These are phyloP conservation scores for Acropora yongei DNA, from an alignment of 64 coral and sea anemone genomes.

Conservation along the genomic window DNA sequence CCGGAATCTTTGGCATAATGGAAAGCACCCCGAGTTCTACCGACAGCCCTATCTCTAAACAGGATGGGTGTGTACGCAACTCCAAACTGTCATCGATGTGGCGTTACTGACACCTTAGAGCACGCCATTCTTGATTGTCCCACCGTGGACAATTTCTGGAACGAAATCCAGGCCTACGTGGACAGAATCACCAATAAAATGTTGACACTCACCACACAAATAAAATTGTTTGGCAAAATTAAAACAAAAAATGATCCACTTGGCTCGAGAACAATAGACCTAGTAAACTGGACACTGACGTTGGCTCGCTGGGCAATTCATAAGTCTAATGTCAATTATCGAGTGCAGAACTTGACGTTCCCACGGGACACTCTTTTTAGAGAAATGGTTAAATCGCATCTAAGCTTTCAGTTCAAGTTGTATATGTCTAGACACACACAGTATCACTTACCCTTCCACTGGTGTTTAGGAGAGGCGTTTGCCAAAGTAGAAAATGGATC, in stretches of 20 bases:
- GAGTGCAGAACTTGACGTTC: neutral
- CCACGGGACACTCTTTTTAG: neutral
- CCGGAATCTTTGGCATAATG: no score
- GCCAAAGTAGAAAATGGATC: neutral
- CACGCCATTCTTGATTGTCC: neutral
- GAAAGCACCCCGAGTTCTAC: neutral
- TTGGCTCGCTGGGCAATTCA: neutral
- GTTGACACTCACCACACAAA: neutral
- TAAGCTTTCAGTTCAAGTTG: neutral
- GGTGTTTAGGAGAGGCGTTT: neutral
- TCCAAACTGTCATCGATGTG: constrained; percentile 8
- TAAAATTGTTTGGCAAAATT: neutral
- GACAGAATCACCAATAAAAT: neutral
- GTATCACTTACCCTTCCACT: neutral
- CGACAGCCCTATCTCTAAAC: neutral
- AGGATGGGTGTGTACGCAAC: neutral
- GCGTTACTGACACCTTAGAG: neutral
- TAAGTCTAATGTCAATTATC: neutral
- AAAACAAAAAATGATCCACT: neutral
- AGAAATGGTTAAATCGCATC: neutral
- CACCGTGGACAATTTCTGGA: neutral
- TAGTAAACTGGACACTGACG: neutral
- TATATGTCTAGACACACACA: neutral
- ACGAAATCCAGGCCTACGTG: neutral
- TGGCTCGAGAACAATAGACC: neutral